Percentiles rank a stretch among this genome's conserved stretches.
Conservation (phyloP, 2,113 vertebrate species). For the Hydrolagus affinis region DNA sequence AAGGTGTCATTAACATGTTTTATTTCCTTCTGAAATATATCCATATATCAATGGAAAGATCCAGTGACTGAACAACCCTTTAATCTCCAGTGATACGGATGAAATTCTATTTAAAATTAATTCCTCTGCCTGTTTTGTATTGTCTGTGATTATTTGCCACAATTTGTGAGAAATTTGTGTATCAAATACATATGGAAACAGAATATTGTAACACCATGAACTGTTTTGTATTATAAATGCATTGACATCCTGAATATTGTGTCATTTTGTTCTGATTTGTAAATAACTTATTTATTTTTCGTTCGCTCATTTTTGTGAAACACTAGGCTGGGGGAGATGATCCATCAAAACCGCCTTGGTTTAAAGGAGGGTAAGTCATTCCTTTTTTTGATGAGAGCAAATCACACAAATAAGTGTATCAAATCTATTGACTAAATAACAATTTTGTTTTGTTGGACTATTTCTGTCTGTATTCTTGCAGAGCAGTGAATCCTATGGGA, state of each 20-base stretch:
- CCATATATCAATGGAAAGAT: neutral
- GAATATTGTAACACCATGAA: neutral
- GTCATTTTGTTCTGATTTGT: neutral
- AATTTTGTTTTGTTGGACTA: neutral
- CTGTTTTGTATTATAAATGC: neutral
- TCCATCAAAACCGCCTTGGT: slow-evolving; percentile 68
- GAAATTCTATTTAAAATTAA: neutral
- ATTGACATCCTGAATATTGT: neutral
- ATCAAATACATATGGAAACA: slow-evolving; percentile 8
- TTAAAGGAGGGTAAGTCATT: slow-evolving; percentile 77
- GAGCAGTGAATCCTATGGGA: neutral
- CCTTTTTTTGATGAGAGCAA: slow-evolving; percentile 4
- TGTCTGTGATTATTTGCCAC: neutral
- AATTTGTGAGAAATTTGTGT: neutral
- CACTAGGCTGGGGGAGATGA: slow-evolving; percentile 64
- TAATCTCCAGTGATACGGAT: neutral
- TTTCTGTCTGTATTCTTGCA: neutral
- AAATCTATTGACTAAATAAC: neutral
- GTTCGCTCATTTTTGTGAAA: neutral
- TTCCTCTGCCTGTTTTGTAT: neutral
- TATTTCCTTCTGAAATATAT: neutral
- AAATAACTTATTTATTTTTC: neutral
- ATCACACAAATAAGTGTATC: no score
- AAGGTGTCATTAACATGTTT: neutral
- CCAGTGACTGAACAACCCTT: neutral